A percentile compares a stretch with the other conserved stretches of the same genome.
Conservation (phyloP, 2,888 invertebrate species). For the Calameuta filiformis region DNA sequence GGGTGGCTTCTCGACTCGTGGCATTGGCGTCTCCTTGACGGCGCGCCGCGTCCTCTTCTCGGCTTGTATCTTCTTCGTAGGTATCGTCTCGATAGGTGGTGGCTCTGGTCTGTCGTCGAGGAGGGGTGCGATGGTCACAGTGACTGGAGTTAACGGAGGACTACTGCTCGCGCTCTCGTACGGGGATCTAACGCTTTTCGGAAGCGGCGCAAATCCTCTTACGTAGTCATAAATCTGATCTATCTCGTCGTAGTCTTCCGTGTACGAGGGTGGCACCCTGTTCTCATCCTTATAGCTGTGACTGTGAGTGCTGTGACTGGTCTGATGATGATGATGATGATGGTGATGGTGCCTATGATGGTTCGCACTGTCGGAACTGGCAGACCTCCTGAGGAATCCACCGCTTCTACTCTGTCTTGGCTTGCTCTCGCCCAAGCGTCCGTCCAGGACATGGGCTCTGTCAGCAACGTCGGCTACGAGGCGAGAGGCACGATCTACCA, state of each 20-base stretch:
- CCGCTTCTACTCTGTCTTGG: constrained; percentile 53
- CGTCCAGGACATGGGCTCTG: constrained; percentile 83
- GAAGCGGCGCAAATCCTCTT: constrained; percentile 89
- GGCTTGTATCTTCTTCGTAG: constrained; percentile 81
- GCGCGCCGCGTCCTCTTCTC: constrained; percentile 82
- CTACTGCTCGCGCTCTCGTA: constrained; percentile 63
- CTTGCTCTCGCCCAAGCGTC: constrained; percentile 77
- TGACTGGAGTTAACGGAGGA: constrained; percentile 67
- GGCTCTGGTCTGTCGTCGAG: constrained; percentile 82
- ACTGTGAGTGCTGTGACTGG: constrained; percentile 64
- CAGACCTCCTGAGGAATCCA: constrained; percentile 74
- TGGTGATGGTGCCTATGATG: constrained; percentile 69
- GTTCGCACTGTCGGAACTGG: constrained; percentile 76
- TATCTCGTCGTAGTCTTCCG: constrained; percentile 93
- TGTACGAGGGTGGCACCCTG: constrained; percentile 68
- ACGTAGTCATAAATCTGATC: constrained; percentile 98
- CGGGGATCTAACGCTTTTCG: constrained; percentile 80
- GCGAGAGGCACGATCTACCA: constrained; percentile 82
- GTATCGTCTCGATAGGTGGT: constrained; percentile 92
- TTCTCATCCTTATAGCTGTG: constrained; percentile 72
- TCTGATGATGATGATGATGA: constrained; percentile 66
- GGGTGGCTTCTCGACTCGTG: constrained; percentile 72
- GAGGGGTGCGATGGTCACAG: constrained; percentile 71
- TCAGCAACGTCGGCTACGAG: constrained; percentile 82
- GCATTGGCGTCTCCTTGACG: constrained; percentile 72